Evolutionary conservation across 2,888 invertebrate genomes (phyloP), one percentile per base, ranked within the genome.

Genomic region (Leptopterna dolabrata): DNA sequence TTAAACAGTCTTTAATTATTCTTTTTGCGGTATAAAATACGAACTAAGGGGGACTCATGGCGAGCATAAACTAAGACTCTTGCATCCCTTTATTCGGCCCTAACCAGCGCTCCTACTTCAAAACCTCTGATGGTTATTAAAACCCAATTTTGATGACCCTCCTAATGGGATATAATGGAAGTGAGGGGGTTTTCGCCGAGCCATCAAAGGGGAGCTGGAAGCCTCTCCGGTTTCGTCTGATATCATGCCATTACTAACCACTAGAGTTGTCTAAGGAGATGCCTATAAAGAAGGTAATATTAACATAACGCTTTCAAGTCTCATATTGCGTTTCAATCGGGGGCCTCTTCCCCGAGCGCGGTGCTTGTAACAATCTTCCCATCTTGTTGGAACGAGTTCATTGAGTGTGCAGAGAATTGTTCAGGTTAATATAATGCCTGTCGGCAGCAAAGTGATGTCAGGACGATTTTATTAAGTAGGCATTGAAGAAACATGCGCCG

Each of bases 111-210:
- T 73, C 85, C 45, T 73, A 45, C 85, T 85, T 76, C 85, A 47
- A 63, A 73, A 85, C 85, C 85, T 45, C 85, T 85, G 85, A 76
- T 85, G 76, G 85, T 85, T 85, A 85, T 85, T 85, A 85, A 85
- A 85, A 85, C 85, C 73, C 85, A 85, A 85, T 85, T 85, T 85
- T 85, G 85, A 85, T 85, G 85, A 85, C 85, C 85, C 55, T n/a
- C 73, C 85, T 85, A 85, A 85, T 85, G 85, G 85, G 73, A 85
- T 85, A 85, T 85, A 73, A 85, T 85, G 85, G 85, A 73, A 85
- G 51, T 43, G 27, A 14, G 78, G 47, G 76, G 85, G 45, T 9
- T 63, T 63, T 11, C 16, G n/a, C 14, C n/a, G 27, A 2, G 41
- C 63, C 83, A 83, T 70, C 83, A 83, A 83, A 63, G 83, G 30